Conservation (phyloP, 2,888 invertebrate genomes). For the Cabera pusaria region DNA sequence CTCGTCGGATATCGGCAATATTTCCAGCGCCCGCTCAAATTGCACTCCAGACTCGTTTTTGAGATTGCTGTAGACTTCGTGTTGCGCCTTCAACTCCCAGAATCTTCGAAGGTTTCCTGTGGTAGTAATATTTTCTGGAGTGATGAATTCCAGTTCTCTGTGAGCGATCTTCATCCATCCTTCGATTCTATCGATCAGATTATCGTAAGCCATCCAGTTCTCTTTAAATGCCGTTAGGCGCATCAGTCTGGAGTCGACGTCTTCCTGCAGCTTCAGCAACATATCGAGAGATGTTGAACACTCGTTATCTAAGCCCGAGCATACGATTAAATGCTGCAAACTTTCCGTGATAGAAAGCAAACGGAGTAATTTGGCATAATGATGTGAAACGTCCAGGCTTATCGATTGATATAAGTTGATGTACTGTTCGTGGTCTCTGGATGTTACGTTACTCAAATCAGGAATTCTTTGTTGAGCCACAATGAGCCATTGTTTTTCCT, state of each 20-base stretch:
- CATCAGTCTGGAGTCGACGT: constrained; percentile 88
- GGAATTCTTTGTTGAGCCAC: constrained; percentile 93
- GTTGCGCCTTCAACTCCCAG: constrained; percentile 95
- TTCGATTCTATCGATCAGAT: constrained; percentile 88
- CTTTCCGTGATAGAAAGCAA: constrained; percentile 88
- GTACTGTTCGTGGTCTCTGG: constrained; percentile 92
- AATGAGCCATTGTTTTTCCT: constrained; percentile 92
- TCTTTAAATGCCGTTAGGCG: constrained; percentile 90
- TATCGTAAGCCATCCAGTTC: constrained; percentile 89
- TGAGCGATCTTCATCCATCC: constrained; percentile 90
- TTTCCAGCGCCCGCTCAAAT: constrained; percentile 90
- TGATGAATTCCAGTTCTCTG: constrained; percentile 86
- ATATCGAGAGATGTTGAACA: constrained; percentile 89
- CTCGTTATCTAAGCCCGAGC: constrained; percentile 88
- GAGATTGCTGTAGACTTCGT: constrained; percentile 91
- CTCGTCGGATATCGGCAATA: constrained; percentile 93
- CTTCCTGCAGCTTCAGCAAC: constrained; percentile 88
- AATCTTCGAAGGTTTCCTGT: constrained; percentile 91
- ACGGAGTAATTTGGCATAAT: constrained; percentile 90
- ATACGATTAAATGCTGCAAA: constrained; percentile 88
- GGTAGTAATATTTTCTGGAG: constrained; percentile 85
- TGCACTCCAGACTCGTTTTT: constrained; percentile 88
- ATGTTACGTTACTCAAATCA: constrained; percentile 90
- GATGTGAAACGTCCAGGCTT: constrained; percentile 90
- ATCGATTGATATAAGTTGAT: constrained; percentile 92